Percentiles rank a stretch among this genome's conserved stretches.
Conservation (phyloP, 2,113 vertebrate species). For the Tyrannus savana region DNA sequence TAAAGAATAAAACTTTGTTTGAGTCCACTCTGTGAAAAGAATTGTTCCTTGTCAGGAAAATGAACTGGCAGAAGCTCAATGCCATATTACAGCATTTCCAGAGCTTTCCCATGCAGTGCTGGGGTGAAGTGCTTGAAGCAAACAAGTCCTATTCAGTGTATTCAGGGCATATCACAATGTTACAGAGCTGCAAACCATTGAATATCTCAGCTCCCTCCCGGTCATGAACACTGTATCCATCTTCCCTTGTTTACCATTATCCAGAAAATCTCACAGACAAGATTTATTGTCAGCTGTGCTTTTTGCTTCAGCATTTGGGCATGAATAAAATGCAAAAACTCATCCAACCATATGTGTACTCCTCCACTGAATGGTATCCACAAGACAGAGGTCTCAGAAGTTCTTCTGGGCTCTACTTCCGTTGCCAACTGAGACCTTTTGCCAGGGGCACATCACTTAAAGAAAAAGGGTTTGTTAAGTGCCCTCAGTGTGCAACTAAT, state of each 20-base stretch:
- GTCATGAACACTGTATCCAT: not conserved
- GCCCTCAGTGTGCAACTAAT: not conserved
- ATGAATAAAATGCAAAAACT: not conserved
- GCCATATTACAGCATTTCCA: not conserved
- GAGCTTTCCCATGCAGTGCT: conserved; percentile 44
- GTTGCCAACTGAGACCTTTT: not conserved
- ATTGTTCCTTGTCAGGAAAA: conserved; percentile 40
- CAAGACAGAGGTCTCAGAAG: not conserved
- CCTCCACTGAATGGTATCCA: not conserved
- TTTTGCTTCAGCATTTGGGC: not conserved
- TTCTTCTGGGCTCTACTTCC: not conserved
- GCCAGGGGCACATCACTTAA: not conserved
- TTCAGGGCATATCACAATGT: conserved; percentile 21
- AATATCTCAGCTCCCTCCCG: not conserved
- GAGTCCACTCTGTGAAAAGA: not conserved
- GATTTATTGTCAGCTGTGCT: not conserved
- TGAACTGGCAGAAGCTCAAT: conserved; percentile 55
- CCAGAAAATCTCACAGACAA: not conserved
- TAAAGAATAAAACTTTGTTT: conserved; percentile 25
- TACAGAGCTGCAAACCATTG: not conserved
- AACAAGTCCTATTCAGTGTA: conserved; percentile 33
- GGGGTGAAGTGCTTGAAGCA: not conserved
- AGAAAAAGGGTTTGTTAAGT: not conserved
- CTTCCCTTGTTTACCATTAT: not conserved
- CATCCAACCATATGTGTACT: not conserved